phyloP scores from a whole-genome alignment of 2,888 invertebrate genomes.

The Aspidiotus rigidus region DNA sequence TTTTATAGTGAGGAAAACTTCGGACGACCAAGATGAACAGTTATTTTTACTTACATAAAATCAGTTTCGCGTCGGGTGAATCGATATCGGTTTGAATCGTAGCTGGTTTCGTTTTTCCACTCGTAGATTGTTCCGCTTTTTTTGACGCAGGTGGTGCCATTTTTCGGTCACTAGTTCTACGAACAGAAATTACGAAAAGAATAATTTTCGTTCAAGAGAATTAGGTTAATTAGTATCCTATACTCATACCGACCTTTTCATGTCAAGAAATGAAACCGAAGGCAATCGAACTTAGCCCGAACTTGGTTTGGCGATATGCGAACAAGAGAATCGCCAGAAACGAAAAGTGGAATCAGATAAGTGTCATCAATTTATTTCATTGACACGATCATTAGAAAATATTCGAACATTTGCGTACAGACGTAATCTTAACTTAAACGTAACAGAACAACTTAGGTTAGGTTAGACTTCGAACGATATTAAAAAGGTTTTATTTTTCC shows the following conservation, averaged over 20 bases:
- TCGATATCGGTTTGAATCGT: background rate
- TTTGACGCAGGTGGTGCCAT: constrained; percentile 4
- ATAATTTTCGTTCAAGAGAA: too few relatives aligned
- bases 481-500: too few relatives aligned
- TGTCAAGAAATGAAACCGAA: constrained; percentile 1
- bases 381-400: constrained; percentile 4
- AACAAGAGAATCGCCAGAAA: constrained; percentile 1
- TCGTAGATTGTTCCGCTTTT: constrained; percentile 1
- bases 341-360: constrained; percentile 4
- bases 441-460: too few relatives aligned
- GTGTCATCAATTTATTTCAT: constrained; percentile 3
- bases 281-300: constrained; percentile 4
- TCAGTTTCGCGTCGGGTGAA: constrained; percentile 4
- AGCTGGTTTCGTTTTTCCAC: constrained; percentile 1
- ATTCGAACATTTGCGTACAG: constrained; percentile 4
- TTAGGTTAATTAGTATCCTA: too few relatives aligned
- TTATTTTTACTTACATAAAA: background rate
- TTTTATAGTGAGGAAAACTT: too few relatives aligned
- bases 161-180: constrained; percentile 1
- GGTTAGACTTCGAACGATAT: too few relatives aligned
- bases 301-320: constrained; percentile 4
- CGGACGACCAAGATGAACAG: too few relatives aligned
- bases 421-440: constrained; percentile 37
- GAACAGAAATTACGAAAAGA: too few relatives aligned
- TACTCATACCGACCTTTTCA: background rate